A percentile compares a stretch with the other conserved stretches of the same genome.
Conservation (phyloP, 37 sponge, comb jelly and placozoan genomes). For the Beroe forskalii region DNA sequence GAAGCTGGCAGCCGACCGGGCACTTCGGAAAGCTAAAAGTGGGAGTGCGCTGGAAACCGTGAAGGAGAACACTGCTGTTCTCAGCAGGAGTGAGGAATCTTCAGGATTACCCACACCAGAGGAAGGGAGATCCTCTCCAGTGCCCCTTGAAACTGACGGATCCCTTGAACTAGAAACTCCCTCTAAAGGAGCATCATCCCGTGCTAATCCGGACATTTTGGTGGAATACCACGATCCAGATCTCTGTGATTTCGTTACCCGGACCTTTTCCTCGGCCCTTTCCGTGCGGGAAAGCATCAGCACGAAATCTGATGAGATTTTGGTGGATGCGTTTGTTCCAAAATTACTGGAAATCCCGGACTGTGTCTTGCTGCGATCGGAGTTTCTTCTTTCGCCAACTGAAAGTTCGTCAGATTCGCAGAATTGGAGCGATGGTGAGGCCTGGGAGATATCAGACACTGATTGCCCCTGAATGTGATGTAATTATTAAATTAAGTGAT, state of each 20-base stretch:
- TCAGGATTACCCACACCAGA: not conserved
- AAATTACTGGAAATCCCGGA: not conserved
- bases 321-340: not conserved
- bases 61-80: not conserved
- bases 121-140: not conserved
- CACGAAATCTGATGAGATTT: not conserved
- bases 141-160: not conserved
- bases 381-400: not conserved
- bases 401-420: not conserved
- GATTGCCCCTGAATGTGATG: too few relatives aligned
- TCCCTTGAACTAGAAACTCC: too few relatives aligned
- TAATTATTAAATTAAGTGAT: too few relatives aligned
- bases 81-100: not conserved
- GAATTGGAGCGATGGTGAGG: slow-evolving; percentile 22
- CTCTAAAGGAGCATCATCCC: too few relatives aligned
- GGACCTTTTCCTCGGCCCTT: not conserved
- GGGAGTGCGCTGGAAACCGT: not conserved
- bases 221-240: slow-evolving; percentile 5
- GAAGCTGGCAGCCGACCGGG: slow-evolving; percentile 9
- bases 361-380: not conserved
- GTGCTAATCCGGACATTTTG: too few relatives aligned
- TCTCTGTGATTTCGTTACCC: not conserved
- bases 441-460: not conserved
- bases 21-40: not conserved
- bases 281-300: not conserved